Conservation (phyloP, 2,797 vertebrate genomes). For the Masticophis lateralis region DNA sequence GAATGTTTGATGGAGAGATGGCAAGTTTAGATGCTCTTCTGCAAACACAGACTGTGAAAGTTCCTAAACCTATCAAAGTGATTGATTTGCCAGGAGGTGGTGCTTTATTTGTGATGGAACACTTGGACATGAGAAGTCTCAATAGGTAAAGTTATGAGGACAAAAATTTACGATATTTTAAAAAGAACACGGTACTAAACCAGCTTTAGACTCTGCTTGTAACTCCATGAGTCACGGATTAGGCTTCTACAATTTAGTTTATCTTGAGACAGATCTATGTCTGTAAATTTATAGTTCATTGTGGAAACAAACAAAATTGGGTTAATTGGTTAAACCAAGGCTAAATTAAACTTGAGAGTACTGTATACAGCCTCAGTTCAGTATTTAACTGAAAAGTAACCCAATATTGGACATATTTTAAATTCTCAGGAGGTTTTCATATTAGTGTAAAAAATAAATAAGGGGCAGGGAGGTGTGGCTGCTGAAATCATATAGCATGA, state of each 20-base stretch:
- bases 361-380: not conserved
- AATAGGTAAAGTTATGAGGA: constrained; percentile 74
- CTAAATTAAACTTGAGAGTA: not conserved
- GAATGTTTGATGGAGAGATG: constrained; percentile 93
- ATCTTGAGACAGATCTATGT: not conserved
- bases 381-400: not conserved
- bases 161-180: not conserved
- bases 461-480: not conserved
- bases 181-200: not conserved
- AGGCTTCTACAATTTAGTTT: not conserved
- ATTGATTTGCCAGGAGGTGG: constrained; percentile 77
- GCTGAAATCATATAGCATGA: not conserved
- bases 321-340: not conserved
- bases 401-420: not conserved
- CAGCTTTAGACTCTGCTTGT: not conserved
- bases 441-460: not conserved
- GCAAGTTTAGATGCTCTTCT: constrained; percentile 85
- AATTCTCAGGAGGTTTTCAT: not conserved
- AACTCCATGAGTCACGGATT: not conserved
- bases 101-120: constrained; percentile 86
- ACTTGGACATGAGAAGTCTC: constrained; percentile 86
- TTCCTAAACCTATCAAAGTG: constrained; percentile 84
- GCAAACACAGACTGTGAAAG: constrained; percentile 79
- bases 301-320: not conserved
- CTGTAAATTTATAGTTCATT: not conserved